These are phyloP conservation scores for Varroa destructor DNA, from an alignment of 1,140 invertebrate genomes.

Conservation along the genomic window DNA sequence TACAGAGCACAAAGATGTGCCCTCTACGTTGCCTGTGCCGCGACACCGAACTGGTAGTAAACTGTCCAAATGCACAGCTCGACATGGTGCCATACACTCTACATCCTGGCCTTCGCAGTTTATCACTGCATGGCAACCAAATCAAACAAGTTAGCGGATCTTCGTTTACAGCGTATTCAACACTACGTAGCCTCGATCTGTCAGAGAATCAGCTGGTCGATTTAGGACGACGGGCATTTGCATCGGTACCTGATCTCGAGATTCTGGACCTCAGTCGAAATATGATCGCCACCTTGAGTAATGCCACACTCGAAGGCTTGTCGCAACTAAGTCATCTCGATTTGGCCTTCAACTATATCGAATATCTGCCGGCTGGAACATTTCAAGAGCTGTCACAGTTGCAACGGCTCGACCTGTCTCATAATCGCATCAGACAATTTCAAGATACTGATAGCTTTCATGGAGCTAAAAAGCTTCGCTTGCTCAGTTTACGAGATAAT, in stretches of 20 bases:
- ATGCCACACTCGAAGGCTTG: constrained; percentile 69
- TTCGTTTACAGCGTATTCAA: constrained; percentile 58
- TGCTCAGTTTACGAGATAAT: constrained; percentile 63
- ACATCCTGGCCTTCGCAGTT: constrained; percentile 67
- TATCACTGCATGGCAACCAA: constrained; percentile 68
- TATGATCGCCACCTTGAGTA: constrained; percentile 56
- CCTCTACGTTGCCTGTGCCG: constrained; percentile 66
- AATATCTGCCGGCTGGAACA: constrained; percentile 51
- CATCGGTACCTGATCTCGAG: constrained; percentile 53
- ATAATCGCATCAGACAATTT: constrained; percentile 43
- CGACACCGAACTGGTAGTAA: constrained; percentile 70
- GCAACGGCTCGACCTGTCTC: constrained; percentile 56
- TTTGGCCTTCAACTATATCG: constrained; percentile 61
- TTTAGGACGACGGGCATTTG: constrained; percentile 60
- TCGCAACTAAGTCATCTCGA: constrained; percentile 64
- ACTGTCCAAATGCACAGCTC: constrained; percentile 64
- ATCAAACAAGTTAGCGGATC: constrained; percentile 66
- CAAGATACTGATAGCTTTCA: constrained; percentile 32
- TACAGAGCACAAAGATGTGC: constrained; percentile 38
- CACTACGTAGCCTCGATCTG: constrained; percentile 58
- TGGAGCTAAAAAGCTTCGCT: constrained; percentile 45
- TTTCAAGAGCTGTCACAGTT: constrained; percentile 58
- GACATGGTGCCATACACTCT: constrained; percentile 80
- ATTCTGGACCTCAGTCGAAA: constrained; percentile 58
- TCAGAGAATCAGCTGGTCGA: constrained; percentile 59